phyloP scores from a whole-genome alignment of 2,888 invertebrate genomes.

The Microctonus brassicae region DNA sequence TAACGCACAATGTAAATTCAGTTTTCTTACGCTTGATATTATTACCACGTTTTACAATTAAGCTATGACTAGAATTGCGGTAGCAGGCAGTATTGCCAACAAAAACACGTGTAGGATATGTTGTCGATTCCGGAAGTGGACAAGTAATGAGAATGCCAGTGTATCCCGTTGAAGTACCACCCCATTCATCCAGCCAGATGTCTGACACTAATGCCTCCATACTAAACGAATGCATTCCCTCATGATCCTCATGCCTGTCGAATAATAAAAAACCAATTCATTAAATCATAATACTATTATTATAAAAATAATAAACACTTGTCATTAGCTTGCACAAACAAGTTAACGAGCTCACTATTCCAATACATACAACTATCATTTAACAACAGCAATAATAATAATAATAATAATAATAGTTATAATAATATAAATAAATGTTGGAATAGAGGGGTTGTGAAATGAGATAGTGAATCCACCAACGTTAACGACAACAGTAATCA shows the following conservation, averaged over 20 bases:
- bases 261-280: neutral
- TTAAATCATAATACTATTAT: neutral
- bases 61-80: constrained; percentile 65
- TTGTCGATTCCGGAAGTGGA: constrained; percentile 71
- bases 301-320: neutral
- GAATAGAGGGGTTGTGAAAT: constrained; percentile 34
- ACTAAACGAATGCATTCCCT: constrained; percentile 71
- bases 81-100: constrained; percentile 58
- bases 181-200: constrained; percentile 78
- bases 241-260: constrained; percentile 65
- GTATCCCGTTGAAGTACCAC: constrained; percentile 70
- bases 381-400: neutral
- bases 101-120: constrained; percentile 52
- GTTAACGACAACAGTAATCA: constrained; percentile 44
- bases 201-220: constrained; percentile 74
- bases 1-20: constrained; percentile 78
- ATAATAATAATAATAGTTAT: neutral
- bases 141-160: constrained; percentile 77
- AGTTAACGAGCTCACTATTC: neutral
- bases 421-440: constrained; percentile 28
- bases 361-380: neutral
- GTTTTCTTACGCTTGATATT: constrained; percentile 49
- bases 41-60: constrained; percentile 48
- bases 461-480: constrained; percentile 43
- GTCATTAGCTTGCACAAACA: neutral